Conservation (phyloP, 2,888 invertebrate species). For the Eremobia ochroleuca region DNA sequence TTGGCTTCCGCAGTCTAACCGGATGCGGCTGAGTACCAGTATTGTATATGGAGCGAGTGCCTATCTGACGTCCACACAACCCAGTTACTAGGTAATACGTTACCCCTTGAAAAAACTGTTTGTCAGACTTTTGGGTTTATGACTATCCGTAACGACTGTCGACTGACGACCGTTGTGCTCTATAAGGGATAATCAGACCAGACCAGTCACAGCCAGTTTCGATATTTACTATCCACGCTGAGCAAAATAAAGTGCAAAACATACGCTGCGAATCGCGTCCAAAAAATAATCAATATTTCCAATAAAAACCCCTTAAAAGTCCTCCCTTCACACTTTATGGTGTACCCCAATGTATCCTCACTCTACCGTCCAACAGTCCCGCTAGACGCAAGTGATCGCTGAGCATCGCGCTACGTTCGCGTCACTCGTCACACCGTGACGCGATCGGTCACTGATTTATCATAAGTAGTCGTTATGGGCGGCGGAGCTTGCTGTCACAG, state of each 20-base stretch:
- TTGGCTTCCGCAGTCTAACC: neutral
- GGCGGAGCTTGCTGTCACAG: neutral
- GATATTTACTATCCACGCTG: neutral
- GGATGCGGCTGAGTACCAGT: neutral
- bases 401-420: slow-evolving; percentile 10
- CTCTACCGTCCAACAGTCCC: slow-evolving; percentile 12
- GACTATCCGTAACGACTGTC: too few relatives aligned
- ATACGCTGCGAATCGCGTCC: neutral
- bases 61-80: too few relatives aligned
- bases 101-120: too few relatives aligned
- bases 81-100: too few relatives aligned
- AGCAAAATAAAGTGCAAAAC: neutral
- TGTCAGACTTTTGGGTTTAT: too few relatives aligned
- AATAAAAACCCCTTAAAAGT: neutral
- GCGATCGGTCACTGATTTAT: slow-evolving; percentile 31
- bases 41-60: neutral
- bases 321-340: neutral
- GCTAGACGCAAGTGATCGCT: slow-evolving; percentile 12
- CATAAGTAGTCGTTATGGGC: neutral
- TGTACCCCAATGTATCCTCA: neutral
- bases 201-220: neutral
- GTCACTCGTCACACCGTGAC: slow-evolving; percentile 25
- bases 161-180: neutral
- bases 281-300: neutral
- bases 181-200: too few relatives aligned